Evolutionary conservation across 2,797 vertebrate genomes (phyloP), one percentile per base, ranked within the genome.

Genomic region (Tiaroga cobitis): DNA sequence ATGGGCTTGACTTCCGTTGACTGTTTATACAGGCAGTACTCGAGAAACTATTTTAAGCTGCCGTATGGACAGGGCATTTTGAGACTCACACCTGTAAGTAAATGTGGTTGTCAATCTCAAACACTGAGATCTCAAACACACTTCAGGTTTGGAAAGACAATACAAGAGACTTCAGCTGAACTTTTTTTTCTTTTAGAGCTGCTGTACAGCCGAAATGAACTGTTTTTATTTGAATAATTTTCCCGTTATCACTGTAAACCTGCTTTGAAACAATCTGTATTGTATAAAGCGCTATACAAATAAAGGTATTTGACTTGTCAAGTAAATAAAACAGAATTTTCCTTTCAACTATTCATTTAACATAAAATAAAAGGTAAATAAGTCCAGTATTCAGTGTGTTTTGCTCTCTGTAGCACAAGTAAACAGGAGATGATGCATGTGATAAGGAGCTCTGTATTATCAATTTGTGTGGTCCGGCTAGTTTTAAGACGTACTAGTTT

Each of bases 381-480:
- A 43, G 24, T 15, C 18, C n/a, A 34, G 19, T 24, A 46, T 83
- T 65, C 9, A 5, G 16, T 51, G 39, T 63, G 29, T 37, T 74
- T 26, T 65, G 21, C 21, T 85, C 41, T 65, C 49, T 24, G 8
- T 37, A 56, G 56, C 43, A 41, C n/a, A 69, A 54, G 37, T 43
- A 65, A 85, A 85, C 72, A 75, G 29, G 24, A 39, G 29, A 54
- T 63, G 59, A 46, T 83, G 13, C 26, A 32, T 75, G 70, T 65
- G 13, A 49, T 43, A 81, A 59, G 26, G 13, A 49, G 54, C 54
- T 73, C 54, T 74, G 26, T 13, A 41, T 82, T 75, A 75, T 83
- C 65, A 59, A 65, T 83, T 67, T 65, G 29, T 49, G 39, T 16
- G 7, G 21, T 49, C 41, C 2, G 56, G 15, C 39, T 65, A 49